Conservation (phyloP, 2,888 invertebrate genomes). For the Cremastinae sp. region DNA sequence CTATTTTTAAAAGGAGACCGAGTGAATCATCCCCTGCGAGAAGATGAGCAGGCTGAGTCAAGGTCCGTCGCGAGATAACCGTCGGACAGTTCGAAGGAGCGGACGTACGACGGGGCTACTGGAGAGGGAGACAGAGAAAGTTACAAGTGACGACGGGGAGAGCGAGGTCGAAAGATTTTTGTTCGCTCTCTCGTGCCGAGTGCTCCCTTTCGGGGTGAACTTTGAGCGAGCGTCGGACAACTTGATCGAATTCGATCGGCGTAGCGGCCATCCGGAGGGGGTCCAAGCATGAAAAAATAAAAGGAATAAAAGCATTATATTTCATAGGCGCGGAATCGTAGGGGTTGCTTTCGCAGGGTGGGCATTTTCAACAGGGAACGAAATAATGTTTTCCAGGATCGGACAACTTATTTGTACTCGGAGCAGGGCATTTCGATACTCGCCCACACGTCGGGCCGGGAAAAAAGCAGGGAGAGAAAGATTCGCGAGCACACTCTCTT, state of each 20-base stretch:
- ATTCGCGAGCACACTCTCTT: conserved; percentile 42
- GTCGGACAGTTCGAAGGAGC: conserved; percentile 61
- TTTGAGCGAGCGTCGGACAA: conserved; percentile 45
- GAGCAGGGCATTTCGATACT: conserved; percentile 46
- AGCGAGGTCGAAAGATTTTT: conserved; percentile 39
- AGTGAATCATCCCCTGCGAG: conserved; percentile 62
- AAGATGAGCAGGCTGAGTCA: conserved; percentile 19
- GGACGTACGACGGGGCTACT: no score
- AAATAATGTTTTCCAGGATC: conserved; percentile 27
- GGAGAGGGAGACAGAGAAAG: conserved; percentile 24
- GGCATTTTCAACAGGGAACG: background rate
- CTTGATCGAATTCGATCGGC: conserved; percentile 56
- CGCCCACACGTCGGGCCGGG: conserved; percentile 17
- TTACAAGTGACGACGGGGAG: conserved; percentile 36
- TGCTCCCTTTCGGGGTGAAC: conserved; percentile 17
- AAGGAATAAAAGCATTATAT: conserved; percentile 52
- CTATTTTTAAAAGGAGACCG: conserved; percentile 18
- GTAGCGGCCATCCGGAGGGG: conserved; percentile 12
- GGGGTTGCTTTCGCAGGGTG: conserved; percentile 28
- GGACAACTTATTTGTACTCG: conserved; percentile 58
- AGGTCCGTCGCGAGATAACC: conserved; percentile 61
- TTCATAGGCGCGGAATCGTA: conserved; percentile 48
- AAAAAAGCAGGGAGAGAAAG: no score
- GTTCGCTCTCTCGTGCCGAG: no score
- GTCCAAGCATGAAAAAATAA: conserved; percentile 18